Percentiles rank a stretch among this genome's conserved stretches.
Conservation (phyloP, 2,888 invertebrate genomes). For the Mimas tiliae region DNA sequence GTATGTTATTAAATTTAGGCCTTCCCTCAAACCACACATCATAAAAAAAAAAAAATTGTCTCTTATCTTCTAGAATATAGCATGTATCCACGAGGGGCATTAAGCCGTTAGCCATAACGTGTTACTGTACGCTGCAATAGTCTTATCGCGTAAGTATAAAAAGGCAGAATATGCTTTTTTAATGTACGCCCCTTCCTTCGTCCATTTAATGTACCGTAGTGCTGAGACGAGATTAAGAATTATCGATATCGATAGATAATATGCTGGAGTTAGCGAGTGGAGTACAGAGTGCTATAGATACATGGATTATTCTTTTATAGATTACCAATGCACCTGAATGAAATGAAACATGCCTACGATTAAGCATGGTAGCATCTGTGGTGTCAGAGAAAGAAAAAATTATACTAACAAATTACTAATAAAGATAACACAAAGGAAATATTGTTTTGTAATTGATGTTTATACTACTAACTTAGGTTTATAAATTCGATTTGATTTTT, state of each 20-base stretch:
- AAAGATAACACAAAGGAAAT: too few species aligned
- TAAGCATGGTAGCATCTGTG: too few species aligned
- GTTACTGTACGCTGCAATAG: constrained; percentile 41
- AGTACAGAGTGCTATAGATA: too few species aligned
- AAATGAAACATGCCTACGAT: too few species aligned
- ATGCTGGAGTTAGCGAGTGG: too few species aligned
- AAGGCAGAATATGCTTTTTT: constrained; percentile 62
- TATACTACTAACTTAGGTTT: too few species aligned
- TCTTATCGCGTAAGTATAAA: constrained; percentile 67
- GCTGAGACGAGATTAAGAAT: constrained; percentile 33
- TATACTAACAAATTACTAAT: too few species aligned
- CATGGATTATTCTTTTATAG: too few species aligned
- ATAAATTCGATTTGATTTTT: too few species aligned
- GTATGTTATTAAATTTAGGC: background rate
- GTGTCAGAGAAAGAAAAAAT: too few species aligned
- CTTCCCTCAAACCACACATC: background rate
- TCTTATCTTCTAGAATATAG: background rate
- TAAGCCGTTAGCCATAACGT: background rate
- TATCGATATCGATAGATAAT: background rate
- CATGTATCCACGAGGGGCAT: background rate
- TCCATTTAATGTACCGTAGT: constrained; percentile 52
- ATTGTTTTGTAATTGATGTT: too few species aligned
- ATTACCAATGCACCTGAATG: too few species aligned
- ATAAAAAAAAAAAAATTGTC: background rate
- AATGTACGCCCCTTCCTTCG: constrained; percentile 62